These are phyloP conservation scores for Galagoides demidoff DNA, from an alignment of 2,797 vertebrate species.

Conservation along the genomic window DNA sequence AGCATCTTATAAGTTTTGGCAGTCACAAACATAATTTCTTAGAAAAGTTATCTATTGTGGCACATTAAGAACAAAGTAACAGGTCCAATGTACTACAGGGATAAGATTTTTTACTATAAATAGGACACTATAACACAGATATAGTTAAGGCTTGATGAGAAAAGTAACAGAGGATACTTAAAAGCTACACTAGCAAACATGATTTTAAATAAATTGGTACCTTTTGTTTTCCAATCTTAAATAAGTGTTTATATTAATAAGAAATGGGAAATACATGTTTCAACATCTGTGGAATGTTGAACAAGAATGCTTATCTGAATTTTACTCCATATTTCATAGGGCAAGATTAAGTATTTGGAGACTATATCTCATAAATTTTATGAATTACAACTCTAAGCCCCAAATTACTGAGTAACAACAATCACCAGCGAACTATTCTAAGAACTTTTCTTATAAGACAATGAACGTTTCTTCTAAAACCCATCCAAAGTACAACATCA, in stretches of 20 bases:
- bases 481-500: neutral
- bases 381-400: neutral
- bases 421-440: neutral
- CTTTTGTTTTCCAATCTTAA: constrained; percentile 4
- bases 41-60: neutral
- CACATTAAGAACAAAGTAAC: neutral
- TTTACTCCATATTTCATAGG: constrained; percentile 24
- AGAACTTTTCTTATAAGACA: constrained; percentile 1
- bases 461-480: constrained; percentile 33
- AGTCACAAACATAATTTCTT: neutral
- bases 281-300: neutral
- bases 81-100: neutral
- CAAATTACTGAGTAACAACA: neutral
- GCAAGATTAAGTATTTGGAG: constrained; percentile 2
- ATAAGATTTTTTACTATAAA: neutral
- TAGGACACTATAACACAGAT: neutral
- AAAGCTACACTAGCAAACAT: constrained; percentile 28
- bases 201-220: constrained; percentile 24
- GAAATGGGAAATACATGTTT: neutral
- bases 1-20: neutral
- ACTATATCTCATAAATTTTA: neutral
- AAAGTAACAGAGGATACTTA: neutral
- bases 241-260: constrained; percentile 1
- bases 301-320: constrained; percentile 6
- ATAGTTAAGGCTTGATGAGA: neutral